Conservation (phyloP, 2,888 invertebrate genomes). For the Rhimphoctona megacephalus region DNA sequence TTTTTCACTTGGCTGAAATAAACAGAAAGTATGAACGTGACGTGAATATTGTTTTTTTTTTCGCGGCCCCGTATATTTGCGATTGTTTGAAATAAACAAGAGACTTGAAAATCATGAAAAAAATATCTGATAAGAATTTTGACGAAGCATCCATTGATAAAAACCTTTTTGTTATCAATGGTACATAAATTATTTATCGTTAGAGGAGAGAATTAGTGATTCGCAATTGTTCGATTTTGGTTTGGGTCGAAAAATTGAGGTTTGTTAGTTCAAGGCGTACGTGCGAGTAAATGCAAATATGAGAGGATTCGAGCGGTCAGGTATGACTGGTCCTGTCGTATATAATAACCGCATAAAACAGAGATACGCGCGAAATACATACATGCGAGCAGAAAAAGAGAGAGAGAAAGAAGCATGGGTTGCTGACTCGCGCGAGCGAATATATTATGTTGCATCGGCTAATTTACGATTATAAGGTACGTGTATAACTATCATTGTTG, state of each 20-base stretch:
- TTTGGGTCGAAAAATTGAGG: neutral
- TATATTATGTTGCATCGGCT: conserved; percentile 85
- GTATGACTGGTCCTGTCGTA: conserved; percentile 84
- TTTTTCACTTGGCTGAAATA: neutral
- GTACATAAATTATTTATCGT: neutral
- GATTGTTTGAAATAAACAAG: neutral
- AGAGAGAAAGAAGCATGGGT: conserved; percentile 21
- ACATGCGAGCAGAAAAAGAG: conserved; percentile 14
- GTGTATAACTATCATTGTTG: conserved; percentile 85
- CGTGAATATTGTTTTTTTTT: neutral
- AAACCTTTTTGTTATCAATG: neutral
- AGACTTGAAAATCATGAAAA: neutral
- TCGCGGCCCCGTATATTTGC: too few species aligned
- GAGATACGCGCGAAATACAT: conserved; percentile 82
- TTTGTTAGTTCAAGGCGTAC: conserved; percentile 8
- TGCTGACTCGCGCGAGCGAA: conserved; percentile 76
- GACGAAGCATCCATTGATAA: neutral
- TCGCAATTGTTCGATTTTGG: neutral
- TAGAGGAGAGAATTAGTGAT: neutral
- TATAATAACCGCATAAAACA: conserved; percentile 85
- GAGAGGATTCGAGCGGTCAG: conserved; percentile 75
- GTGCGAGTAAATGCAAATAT: conserved; percentile 49
- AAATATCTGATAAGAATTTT: neutral
- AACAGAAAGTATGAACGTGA: too few species aligned
- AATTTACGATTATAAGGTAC: conserved; percentile 85